Conservation (phyloP, 2,797 vertebrate genomes). For the Hydrolagus colliei region DNA sequence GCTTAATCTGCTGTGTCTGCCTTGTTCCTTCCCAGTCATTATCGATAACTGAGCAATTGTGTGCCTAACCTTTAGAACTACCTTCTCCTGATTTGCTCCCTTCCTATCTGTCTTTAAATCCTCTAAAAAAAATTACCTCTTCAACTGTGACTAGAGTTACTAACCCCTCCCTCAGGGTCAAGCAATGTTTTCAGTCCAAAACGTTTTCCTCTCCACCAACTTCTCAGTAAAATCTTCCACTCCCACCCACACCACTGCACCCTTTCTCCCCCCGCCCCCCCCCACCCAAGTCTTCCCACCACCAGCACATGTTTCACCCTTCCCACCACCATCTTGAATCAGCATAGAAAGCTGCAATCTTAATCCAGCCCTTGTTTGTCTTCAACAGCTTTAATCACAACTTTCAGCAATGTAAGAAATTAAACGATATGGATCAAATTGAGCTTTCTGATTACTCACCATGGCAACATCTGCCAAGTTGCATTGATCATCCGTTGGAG, state of each 20-base stretch:
- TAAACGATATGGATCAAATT: constrained; percentile 23
- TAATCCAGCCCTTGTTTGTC: neutral
- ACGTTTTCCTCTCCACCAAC: neutral
- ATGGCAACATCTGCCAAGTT: neutral
- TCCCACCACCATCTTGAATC: neutral
- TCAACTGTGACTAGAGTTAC: too few species aligned
- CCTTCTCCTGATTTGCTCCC: too few species aligned
- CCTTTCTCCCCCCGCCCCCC: too few species aligned
- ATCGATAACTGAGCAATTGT: too few species aligned
- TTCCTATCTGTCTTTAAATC: too few species aligned
- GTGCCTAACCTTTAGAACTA: too few species aligned
- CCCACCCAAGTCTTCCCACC: neutral
- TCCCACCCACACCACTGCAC: neutral
- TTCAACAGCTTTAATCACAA: constrained; percentile 12
- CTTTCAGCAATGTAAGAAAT: neutral
- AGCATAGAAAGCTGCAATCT: neutral
- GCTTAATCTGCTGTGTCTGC: too few species aligned
- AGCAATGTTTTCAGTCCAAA: too few species aligned
- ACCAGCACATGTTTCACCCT: too few species aligned
- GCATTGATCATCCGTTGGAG: constrained; percentile 2
- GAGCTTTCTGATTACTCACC: constrained; percentile 24
- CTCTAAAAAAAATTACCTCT: too few species aligned
- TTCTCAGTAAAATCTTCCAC: neutral
- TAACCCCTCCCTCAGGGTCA: too few species aligned
- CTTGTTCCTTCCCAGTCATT: too few species aligned